Evolutionary conservation across 2,113 vertebrate genomes (phyloP).

Genomic region (Pseudolaguvia tuberculata): DNA sequence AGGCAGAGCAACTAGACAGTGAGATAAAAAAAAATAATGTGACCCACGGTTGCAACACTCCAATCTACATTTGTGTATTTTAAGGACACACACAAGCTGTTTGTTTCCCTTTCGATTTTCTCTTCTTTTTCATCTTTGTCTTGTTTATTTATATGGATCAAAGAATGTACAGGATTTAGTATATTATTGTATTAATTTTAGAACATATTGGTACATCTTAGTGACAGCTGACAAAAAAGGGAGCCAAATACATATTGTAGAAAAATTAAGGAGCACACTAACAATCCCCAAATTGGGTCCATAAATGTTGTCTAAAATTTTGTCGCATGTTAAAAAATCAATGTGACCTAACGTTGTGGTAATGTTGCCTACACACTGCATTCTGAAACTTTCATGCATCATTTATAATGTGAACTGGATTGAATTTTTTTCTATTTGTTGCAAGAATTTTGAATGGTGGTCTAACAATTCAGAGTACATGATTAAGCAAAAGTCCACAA

Average conservation of each 20-base stretch:
- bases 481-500: no score
- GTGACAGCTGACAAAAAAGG: not conserved
- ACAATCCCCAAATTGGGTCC: not conserved
- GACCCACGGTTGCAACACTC: constrained; percentile 13
- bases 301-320: no score
- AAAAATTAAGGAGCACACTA: not conserved
- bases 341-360: not conserved
- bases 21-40: constrained; percentile 41
- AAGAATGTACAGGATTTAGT: not conserved
- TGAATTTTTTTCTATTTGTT: no score
- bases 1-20: constrained; percentile 28
- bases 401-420: not conserved
- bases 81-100: not conserved
- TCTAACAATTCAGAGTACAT: no score
- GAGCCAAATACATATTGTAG: not conserved
- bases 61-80: not conserved
- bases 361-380: not conserved
- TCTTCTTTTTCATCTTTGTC: not conserved
- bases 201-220: not conserved
- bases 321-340: no score
- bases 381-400: not conserved
- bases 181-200: not conserved
- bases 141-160: not conserved
- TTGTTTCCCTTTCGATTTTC: not conserved
- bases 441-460: no score